phyloP scores from a whole-genome alignment of 2,888 invertebrate species.

The Odontocerum albicorne region DNA sequence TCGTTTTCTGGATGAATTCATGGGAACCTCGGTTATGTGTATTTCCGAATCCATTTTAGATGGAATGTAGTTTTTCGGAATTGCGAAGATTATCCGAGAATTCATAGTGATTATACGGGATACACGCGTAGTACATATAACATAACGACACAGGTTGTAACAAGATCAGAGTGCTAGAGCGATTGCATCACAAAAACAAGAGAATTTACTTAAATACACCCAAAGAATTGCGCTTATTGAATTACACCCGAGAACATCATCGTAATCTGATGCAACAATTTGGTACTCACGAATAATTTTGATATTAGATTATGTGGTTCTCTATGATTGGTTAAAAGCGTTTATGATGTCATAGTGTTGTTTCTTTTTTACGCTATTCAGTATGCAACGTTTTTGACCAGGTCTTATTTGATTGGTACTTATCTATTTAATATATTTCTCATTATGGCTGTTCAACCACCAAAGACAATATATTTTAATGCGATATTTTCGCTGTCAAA shows the following conservation, averaged over 20 bases:
- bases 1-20: slow-evolving; percentile 54
- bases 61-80: slow-evolving; percentile 54
- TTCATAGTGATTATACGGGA: slow-evolving; percentile 43
- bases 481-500: neutral
- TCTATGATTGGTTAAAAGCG: slow-evolving; percentile 17
- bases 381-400: neutral
- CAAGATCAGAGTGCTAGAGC: neutral
- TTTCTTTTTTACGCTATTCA: slow-evolving; percentile 1
- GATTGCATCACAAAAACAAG: slow-evolving; percentile 10
- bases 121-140: slow-evolving; percentile 4
- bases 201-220: slow-evolving; percentile 9
- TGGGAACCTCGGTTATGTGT: slow-evolving; percentile 34
- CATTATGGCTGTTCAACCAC: too few species aligned
- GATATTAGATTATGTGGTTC: slow-evolving; percentile 17
- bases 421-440: too few species aligned
- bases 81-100: slow-evolving; percentile 56
- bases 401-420: too few species aligned
- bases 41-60: slow-evolving; percentile 46
- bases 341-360: slow-evolving; percentile 4
- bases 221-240: slow-evolving; percentile 4
- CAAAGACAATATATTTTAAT: too few species aligned
- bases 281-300: slow-evolving; percentile 2
- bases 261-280: slow-evolving; percentile 17
- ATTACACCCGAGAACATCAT: neutral
- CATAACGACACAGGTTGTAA: slow-evolving; percentile 9